Base-by-base conservation (phyloP, 1,140 invertebrate genomes). In the Cotesia chilonis region DNA sequence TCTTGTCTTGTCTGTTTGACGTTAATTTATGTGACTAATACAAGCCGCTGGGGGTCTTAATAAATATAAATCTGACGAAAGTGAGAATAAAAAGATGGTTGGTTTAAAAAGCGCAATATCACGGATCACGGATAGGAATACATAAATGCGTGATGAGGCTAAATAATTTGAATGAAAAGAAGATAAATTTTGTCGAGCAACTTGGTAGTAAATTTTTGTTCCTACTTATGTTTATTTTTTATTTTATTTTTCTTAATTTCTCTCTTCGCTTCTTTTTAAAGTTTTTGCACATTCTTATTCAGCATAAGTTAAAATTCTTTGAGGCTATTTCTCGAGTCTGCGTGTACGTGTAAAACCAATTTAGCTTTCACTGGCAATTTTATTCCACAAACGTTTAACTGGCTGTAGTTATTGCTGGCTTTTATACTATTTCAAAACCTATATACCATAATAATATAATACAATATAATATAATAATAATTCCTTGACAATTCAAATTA, bases 101-200 rank as follows among this genome's bases (percentile, higher is more conserved):
- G 79, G 81, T 79, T 71, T 71, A 81, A 83, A 84, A 84, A 83
- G 77, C 81, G 83, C 83, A 83, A 85, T 85, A 85, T 85, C 82
- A 84, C 76, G 82, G 83, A 28, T 28, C 28, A 28, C 28, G 28
- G 28, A 28, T 28, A 28, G 28, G 28, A 85, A 84, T 84, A 84
- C 77, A 85, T 85, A 85, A 85, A 85, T 84, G 81, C 80, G 78
- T 83, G 83, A 85, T 84, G 83, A 84, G 83, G 80, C 6, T 5
- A 65, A 66, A 60, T 78, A 75, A 84, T 85, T 85, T 84, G 81
- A 83, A 84, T 84, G 82, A 83, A 82, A 81, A 83, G 80, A 78
- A 83, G 81, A 84, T 85, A 83, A 85, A 84, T 84, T 80, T 82
- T 78, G 77, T 73, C 78, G 76, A 59, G 74, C 74, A 76, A 81